Evolutionary conservation across 2,888 invertebrate genomes (phyloP), one percentile per base, ranked within the genome.

Genomic region (Drosophila prostipennis): DNA sequence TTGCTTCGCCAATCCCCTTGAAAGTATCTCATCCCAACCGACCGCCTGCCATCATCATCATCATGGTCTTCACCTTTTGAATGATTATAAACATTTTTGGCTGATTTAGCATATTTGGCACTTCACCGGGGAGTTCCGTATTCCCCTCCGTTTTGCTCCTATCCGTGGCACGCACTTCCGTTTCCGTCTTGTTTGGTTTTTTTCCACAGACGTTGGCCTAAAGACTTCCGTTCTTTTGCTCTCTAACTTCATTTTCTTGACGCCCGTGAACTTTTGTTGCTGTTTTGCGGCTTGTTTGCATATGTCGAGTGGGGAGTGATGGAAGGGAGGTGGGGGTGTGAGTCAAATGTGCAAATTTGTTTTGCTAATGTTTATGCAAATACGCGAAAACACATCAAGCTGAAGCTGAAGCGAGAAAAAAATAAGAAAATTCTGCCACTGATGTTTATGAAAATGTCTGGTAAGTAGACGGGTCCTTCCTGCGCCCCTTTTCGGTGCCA

Each of bases 341-440:
- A 56, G 60, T 74, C 71, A 89, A 89, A 87, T 87, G 84, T 89
- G 84, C 79, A 89, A 85, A 85, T 85, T 85, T 85, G 87, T 86
- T 85, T 86, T 85, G 89, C 89, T 85, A 85, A 85, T 85, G 85
- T 89, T 85, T 85, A 85, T 89, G 85, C 87, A 88, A 85, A 85
- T 89, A 89, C 72, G 79, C 76, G 67, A 69, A 65, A 72, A 74
- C 86, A 82, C 78, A 85, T 79, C 65, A 74, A 55, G 70, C 54
- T 39, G 32, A 34, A 49, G 55, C 68, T 19, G 68, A 13, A 43
- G 68, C 32, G 43, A 37, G 46, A 55, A 37, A 59, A 67, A 65
- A 29, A 37, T 29, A 14, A 14, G 36, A 19, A 39, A 14, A 52
- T 16, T 29, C 46, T 39, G 26, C 76, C 55, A 59, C 80, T 86